Evolutionary conservation across 1,140 invertebrate genomes (phyloP).

Genomic region (Harpegnathos saltator): DNA sequence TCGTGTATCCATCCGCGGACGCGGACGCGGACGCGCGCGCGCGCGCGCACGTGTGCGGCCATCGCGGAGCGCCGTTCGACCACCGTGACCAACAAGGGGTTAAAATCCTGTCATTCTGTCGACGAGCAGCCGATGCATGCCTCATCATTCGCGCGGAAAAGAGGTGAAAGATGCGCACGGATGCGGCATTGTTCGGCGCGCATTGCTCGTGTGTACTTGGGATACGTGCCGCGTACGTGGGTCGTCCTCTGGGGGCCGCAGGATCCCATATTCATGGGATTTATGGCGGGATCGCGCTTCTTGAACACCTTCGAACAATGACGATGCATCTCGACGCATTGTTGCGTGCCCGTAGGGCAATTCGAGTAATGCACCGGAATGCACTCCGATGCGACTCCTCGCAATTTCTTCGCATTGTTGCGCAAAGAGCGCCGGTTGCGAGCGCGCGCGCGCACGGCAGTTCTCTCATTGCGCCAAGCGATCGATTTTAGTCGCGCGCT

Average conservation of each 20-base stretch:
- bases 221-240: constrained; percentile 9
- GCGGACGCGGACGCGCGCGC: too few species aligned
- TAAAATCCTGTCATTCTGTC: constrained; percentile 33
- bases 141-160: constrained; percentile 38
- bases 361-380: constrained; percentile 72
- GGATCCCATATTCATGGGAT: constrained; percentile 77
- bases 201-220: constrained; percentile 36
- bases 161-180: constrained; percentile 39
- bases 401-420: constrained; percentile 68
- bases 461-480: constrained; percentile 37
- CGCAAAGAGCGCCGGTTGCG: constrained; percentile 52
- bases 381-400: constrained; percentile 42
- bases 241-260: constrained; percentile 58
- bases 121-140: not conserved
- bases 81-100: not conserved
- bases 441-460: not conserved
- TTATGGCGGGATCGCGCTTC: constrained; percentile 74
- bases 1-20: not conserved
- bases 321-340: constrained; percentile 74
- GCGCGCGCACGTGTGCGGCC: too few species aligned
- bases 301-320: constrained; percentile 76
- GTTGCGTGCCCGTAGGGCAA: constrained; percentile 66
- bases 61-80: too few species aligned
- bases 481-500: constrained; percentile 17
- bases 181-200: constrained; percentile 53